These are phyloP conservation scores for Ferrisia virgata DNA, from an alignment of 2,888 invertebrate species.

Conservation along the genomic window DNA sequence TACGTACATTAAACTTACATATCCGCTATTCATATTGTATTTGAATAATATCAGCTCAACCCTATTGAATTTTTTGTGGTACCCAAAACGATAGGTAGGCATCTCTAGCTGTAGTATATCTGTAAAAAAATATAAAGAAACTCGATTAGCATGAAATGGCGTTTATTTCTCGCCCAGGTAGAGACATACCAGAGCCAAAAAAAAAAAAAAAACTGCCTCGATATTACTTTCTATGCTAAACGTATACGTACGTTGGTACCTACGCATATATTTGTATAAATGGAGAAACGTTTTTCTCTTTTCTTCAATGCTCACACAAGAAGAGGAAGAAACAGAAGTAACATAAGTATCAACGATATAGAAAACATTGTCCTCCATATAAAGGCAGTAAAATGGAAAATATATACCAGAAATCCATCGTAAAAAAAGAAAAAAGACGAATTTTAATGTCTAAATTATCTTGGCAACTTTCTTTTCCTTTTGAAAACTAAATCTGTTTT, in stretches of 20 bases:
- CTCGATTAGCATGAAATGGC: conserved; percentile 34
- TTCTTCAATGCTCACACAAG: background rate
- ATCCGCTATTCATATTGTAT: too few species aligned
- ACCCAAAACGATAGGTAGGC: too few species aligned
- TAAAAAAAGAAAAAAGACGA: conserved; percentile 36
- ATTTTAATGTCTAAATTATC: conserved; percentile 45
- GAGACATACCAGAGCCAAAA: conserved; percentile 1
- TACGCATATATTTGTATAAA: conserved; percentile 39
- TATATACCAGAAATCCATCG: conserved; percentile 38
- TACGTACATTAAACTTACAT: too few species aligned
- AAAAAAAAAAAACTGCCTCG: background rate
- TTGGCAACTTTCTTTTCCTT: conserved; percentile 33
- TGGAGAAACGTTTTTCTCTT: background rate
- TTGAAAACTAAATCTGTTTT: conserved; percentile 39
- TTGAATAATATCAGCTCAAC: too few species aligned
- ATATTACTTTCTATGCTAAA: conserved; percentile 35
- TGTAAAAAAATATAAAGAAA: background rate
- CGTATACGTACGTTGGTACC: conserved; percentile 33
- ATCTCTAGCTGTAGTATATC: background rate
- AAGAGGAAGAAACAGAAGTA: background rate
- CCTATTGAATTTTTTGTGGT: too few species aligned
- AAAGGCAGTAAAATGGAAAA: conserved; percentile 20
- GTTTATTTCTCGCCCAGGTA: conserved; percentile 25
- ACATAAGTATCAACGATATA: conserved; percentile 11
- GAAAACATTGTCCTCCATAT: conserved; percentile 29